Evolutionary conservation across 1,140 invertebrate genomes (phyloP), one percentile per base, ranked within the genome.

Genomic region (Apis florea): DNA sequence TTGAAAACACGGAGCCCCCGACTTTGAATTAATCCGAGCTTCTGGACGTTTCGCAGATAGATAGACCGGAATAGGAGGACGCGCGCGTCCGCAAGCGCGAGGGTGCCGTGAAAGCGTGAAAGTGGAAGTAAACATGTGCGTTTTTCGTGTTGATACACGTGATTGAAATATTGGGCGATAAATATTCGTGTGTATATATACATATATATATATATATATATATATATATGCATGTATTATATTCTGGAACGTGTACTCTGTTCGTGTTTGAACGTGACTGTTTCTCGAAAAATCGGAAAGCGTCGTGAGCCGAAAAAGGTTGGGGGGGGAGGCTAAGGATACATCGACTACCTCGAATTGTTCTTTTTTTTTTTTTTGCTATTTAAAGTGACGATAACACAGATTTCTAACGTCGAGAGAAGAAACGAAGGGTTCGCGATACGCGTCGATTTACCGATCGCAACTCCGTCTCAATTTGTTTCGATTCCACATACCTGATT

Each of bases 241-340:
- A 40, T 49, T 68, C 72, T 69, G 73, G 51, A 68, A 21, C 66
- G 74, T 77, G 79, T 82, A 66, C 17, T 40, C 31, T 76, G 73
- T 76, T 82, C 80, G 74, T 82, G 80, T 81, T 81, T 81, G 80
- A 82, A 82, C 73, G 80, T 82, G 80, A 56, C 24, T 51, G 47
- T 49, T 53, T 73, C 31, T n/a, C 78, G 49, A 40, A 49, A n/a
- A 49, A 31, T 31, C 61, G 40, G 53, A 47, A 74, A 56, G 17
- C 68, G 6, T 78, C n/a, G 12, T 15, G 61, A 21, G 15, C 17
- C 53, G 51, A 21, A 53, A 77, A 3, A 21, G 49, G n/a, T n/a
- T n/a, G 19, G 49, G 26, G 1, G 54, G 31, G 5, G 5, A 6
- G 31, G 31, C 2, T 2, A 31, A 3, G 31, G 15, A 40, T 40